Conservation (phyloP, 2,797 vertebrate species). For the Hippopotamyrus pictus region DNA sequence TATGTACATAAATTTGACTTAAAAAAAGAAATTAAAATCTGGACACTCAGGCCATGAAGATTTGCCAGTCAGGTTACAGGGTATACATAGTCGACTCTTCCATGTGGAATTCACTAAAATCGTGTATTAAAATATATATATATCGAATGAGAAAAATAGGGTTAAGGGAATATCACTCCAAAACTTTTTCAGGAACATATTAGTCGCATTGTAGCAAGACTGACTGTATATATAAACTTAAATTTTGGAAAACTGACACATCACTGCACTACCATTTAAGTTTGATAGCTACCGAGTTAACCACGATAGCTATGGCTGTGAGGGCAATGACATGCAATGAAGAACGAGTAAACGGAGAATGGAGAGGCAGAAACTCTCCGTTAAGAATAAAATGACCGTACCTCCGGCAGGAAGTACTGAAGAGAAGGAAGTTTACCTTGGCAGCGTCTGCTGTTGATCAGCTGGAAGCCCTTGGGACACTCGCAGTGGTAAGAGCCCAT, state of each 20-base stretch:
- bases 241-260: background rate
- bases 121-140: background rate
- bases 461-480: conserved; percentile 72
- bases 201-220: background rate
- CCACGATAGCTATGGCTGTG: background rate
- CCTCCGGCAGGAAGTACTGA: background rate
- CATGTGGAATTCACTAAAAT: background rate
- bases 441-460: conserved; percentile 71
- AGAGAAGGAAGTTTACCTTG: conserved; percentile 61
- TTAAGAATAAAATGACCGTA: no score
- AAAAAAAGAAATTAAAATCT: background rate
- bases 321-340: background rate
- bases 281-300: background rate
- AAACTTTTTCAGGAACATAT: background rate
- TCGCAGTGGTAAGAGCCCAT: conserved; percentile 82
- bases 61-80: background rate
- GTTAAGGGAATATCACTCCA: background rate
- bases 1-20: background rate
- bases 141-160: background rate
- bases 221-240: background rate
- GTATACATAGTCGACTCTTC: background rate
- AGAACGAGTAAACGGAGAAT: background rate
- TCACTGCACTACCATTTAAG: background rate
- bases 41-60: background rate
- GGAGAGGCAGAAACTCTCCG: background rate